Evolutionary conservation across 2,888 invertebrate genomes (phyloP).

Genomic region (Melanotus villosus): DNA sequence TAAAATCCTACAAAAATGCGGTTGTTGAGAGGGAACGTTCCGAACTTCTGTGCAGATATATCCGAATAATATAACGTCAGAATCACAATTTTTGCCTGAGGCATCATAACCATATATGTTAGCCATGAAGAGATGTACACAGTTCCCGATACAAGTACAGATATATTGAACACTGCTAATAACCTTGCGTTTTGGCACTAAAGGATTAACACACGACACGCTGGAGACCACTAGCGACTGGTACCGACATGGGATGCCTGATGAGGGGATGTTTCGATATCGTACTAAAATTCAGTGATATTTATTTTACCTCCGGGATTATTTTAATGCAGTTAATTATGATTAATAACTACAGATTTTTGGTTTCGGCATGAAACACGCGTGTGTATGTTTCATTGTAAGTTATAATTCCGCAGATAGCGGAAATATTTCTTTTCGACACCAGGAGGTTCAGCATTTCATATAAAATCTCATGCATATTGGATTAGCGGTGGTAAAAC

Average conservation of each 20-base stretch:
- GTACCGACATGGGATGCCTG: conserved; percentile 36
- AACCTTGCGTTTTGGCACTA: conserved; percentile 35
- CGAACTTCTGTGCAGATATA: no score
- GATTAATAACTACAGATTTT: conserved; percentile 33
- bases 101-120: neutral
- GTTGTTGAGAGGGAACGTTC: no score
- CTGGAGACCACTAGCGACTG: conserved; percentile 40
- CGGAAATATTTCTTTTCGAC: neutral
- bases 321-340: conserved; percentile 33
- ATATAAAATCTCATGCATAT: conserved; percentile 18
- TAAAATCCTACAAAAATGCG: no score
- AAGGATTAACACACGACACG: conserved; percentile 43
- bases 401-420: conserved; percentile 16
- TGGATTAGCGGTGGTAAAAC: conserved; percentile 17
- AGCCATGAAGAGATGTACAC: neutral
- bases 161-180: conserved; percentile 27
- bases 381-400: conserved; percentile 8
- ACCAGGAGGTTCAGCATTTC: neutral
- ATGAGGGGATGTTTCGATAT: conserved; percentile 39
- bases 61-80: neutral
- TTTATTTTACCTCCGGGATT: conserved; percentile 35
- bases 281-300: conserved; percentile 37
- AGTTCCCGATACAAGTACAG: conserved; percentile 12
- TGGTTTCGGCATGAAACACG: neutral
- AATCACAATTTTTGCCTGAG: neutral